Percentiles rank a stretch among this genome's conserved stretches.
phyloP scores from a whole-genome alignment of 2,888 invertebrate genomes.

The Cataglyphis cursor region DNA sequence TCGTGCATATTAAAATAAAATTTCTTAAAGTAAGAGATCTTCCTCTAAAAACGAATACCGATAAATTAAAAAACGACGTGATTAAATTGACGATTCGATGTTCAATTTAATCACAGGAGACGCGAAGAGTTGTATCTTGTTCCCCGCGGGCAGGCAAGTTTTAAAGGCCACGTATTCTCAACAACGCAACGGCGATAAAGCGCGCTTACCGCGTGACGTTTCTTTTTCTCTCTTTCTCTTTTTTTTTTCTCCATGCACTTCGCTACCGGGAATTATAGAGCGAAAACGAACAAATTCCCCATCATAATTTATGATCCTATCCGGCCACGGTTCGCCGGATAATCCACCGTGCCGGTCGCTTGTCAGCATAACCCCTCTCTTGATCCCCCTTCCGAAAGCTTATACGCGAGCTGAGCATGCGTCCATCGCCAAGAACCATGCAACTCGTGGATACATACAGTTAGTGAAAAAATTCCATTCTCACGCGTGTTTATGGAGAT shows the following conservation, averaged over 20 bases:
- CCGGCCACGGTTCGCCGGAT: constrained; percentile 72
- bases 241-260: constrained; percentile 54
- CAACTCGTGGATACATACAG: constrained; percentile 48
- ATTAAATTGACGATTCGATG: neutral
- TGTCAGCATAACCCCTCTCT: constrained; percentile 66
- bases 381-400: constrained; percentile 49
- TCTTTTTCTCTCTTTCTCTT: constrained; percentile 29
- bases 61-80: neutral
- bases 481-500: constrained; percentile 14
- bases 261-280: constrained; percentile 69
- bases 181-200: constrained; percentile 43
- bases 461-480: constrained; percentile 45
- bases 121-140: neutral
- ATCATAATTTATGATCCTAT: constrained; percentile 77
- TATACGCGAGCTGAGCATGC: constrained; percentile 47
- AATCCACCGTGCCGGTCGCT: constrained; percentile 71
- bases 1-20: neutral
- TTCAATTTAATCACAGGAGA: constrained; percentile 12
- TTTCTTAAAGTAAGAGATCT: neutral
- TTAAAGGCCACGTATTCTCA: constrained; percentile 29
- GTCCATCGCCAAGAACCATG: neutral
- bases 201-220: constrained; percentile 37
- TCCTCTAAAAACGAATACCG: no score
- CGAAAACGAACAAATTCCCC: constrained; percentile 72
- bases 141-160: neutral